Evolutionary conservation across 2,113 vertebrate species (phyloP), one percentile per base, ranked within the genome.

Genomic region (Cercocebus atys): DNA sequence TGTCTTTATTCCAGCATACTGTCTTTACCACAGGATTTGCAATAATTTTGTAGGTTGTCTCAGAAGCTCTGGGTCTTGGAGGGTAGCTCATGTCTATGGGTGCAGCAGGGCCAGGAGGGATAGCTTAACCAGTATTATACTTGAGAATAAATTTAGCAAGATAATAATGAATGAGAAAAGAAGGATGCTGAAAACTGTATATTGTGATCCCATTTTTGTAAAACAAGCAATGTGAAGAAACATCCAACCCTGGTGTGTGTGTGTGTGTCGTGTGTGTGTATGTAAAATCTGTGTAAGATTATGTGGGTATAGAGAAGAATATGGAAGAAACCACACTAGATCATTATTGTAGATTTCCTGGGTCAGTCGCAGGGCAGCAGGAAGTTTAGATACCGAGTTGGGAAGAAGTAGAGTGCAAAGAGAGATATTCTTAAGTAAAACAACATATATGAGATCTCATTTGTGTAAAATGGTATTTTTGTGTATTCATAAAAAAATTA

Each of bases 11-110:
- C 20, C 85, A 96, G 66, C 40, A 27, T 90, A 91, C 61, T 64
- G 88, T 94, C 68, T 88, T 70, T 92, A 43, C 50, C 66, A 27
- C 30, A 61, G 17, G 17, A 85, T 93, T 93, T 93, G 47, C 20
- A 76, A 14, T 83, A 80, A 75, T 88, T 97, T 93, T 94, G 40
- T 88, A 40, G 18, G 27, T 92, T 95, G n/a, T 88, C 61, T 75
- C 40, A 88, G 76, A 97, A 78, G 23, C 40, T 94, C 20, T 87
- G 35, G 23, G 64, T 94, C 57, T 85, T 88, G 35, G 82, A 72
- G 43, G 10, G 59, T 89, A 55, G 43, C 88, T 95, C 84, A 84
- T 95, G 66, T 90, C 40, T 93, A 25, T 32, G 59, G 72, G 9
- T 81, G 16, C n/a, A 84, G 52, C 59, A 38, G 30, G 47, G 68